phyloP scores from a whole-genome alignment of 2,113 vertebrate genomes.

The Antennarius striatus region DNA sequence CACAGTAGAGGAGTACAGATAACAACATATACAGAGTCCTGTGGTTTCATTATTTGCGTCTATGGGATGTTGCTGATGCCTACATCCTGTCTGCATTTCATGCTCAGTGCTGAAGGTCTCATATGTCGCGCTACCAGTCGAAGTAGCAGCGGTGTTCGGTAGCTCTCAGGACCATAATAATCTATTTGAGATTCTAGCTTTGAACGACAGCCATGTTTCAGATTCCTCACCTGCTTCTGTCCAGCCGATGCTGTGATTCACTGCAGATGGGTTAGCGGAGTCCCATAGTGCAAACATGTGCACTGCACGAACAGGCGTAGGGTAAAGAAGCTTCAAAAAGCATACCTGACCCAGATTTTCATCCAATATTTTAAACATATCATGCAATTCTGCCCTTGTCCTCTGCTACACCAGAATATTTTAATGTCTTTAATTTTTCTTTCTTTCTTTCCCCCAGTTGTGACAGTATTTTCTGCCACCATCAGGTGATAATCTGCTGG shows the following conservation, averaged over 20 bases:
- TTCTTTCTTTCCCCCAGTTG: no score
- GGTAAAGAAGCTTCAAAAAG: no score
- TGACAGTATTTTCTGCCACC: no score
- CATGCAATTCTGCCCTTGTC: no score
- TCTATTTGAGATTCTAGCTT: slow-evolving; percentile 33
- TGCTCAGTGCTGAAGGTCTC: slow-evolving; percentile 6
- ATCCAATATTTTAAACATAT: neutral
- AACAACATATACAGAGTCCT: no score
- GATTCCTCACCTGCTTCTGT: slow-evolving; percentile 48
- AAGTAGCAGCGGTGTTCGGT: slow-evolving; percentile 1
- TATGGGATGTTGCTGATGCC: slow-evolving; percentile 18
- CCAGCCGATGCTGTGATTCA: neutral
- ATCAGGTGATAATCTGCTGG: no score
- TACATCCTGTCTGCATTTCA: slow-evolving; percentile 20
- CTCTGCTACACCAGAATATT: neutral
- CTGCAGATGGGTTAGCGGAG: slow-evolving; percentile 11
- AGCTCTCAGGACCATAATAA: slow-evolving; percentile 19
- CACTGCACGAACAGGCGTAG: no score
- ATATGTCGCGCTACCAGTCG: neutral
- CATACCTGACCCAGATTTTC: neutral
- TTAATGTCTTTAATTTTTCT: neutral
- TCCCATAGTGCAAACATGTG: neutral
- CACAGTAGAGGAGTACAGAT: no score
- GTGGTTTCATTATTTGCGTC: neutral
- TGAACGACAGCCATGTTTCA: slow-evolving; percentile 3